These are phyloP conservation scores for Mylabris sibirica DNA, from an alignment of 2,888 invertebrate species.

Conservation along the genomic window DNA sequence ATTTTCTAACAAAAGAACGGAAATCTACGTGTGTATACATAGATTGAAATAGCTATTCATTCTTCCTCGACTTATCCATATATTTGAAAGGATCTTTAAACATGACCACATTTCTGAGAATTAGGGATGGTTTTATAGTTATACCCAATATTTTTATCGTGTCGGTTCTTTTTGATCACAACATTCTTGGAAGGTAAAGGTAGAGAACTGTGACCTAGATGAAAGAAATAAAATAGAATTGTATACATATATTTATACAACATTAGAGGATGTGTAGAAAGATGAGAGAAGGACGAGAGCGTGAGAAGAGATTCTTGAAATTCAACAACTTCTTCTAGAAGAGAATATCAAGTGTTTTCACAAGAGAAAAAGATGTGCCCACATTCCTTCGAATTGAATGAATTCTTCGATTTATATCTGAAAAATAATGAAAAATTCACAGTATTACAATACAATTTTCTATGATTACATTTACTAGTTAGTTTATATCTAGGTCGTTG, in stretches of 20 bases:
- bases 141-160: neutral
- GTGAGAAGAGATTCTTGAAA: neutral
- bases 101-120: conserved; percentile 1
- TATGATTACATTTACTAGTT: neutral
- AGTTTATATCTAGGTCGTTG: neutral
- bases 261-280: neutral
- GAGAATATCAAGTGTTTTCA: neutral
- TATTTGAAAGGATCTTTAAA: neutral
- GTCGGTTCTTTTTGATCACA: conserved; percentile 1
- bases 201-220: neutral
- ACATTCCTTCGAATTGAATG: neutral
- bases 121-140: neutral
- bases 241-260: neutral
- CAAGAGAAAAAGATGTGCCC: neutral
- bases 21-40: neutral
- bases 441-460: neutral
- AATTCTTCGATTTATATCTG: neutral
- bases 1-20: neutral
- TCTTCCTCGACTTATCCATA: neutral
- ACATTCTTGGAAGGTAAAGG: neutral
- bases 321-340: neutral
- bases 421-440: neutral
- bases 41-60: neutral
- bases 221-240: conserved; percentile 1
- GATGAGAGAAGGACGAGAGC: neutral